Evolutionary conservation across 2,113 vertebrate genomes (phyloP).

Genomic region (Halichoeres trimaculatus): DNA sequence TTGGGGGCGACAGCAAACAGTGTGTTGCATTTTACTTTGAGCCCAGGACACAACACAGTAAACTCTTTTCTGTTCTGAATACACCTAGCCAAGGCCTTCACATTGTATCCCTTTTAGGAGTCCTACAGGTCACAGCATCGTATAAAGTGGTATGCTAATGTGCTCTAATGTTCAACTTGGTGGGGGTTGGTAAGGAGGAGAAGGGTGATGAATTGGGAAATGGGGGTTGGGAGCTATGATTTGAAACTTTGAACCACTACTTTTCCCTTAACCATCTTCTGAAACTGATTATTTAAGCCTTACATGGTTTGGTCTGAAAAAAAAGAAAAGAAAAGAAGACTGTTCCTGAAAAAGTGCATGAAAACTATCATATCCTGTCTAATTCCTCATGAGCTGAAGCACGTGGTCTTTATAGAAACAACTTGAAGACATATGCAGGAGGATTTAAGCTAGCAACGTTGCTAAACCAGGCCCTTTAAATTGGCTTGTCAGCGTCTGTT

Average conservation of each 20-base stretch:
- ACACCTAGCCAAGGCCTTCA: not conserved
- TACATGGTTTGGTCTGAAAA: not conserved
- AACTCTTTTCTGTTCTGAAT: not conserved
- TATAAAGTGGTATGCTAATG: not conserved
- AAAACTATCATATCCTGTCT: no score
- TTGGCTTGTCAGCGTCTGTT: no score
- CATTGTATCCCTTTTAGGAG: no score
- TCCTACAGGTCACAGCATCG: not conserved
- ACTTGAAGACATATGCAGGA: no score
- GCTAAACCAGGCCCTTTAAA: no score
- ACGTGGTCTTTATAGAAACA: no score
- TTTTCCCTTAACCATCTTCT: not conserved
- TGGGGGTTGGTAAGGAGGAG: slow-evolving; percentile 1
- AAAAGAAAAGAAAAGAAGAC: no score
- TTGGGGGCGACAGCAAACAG: not conserved
- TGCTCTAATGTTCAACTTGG: slow-evolving; percentile 38
- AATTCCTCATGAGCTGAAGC: no score
- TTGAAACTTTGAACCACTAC: slow-evolving; percentile 34
- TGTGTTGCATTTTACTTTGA: not conserved
- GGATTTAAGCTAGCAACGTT: no score
- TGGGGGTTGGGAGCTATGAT: slow-evolving; percentile 34
- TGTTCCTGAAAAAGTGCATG: no score
- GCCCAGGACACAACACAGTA: not conserved
- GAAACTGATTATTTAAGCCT: not conserved
- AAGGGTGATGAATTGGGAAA: not conserved